phyloP scores from a whole-genome alignment of 1,140 invertebrate species.

The Thaumetopoea pityocampa region DNA sequence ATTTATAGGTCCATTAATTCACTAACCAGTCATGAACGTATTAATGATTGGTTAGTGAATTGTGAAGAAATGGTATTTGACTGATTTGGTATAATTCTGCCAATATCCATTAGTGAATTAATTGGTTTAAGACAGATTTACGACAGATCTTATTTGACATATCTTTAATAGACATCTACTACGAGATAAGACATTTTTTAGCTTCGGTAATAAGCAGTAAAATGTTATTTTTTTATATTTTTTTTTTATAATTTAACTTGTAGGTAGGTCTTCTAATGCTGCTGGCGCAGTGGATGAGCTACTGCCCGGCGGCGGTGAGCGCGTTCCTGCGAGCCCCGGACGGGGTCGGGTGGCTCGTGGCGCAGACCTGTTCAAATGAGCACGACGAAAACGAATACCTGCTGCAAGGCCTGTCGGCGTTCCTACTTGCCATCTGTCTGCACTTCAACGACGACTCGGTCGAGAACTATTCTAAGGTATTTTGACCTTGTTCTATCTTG shows the following conservation, averaged over 20 bases:
- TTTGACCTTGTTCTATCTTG: no score
- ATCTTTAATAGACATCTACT: no score
- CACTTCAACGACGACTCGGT: constrained; percentile 94
- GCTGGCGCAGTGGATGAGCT: constrained; percentile 90
- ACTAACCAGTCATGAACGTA: no score
- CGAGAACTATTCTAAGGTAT: constrained; percentile 82
- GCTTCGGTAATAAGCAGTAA: no score
- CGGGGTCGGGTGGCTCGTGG: constrained; percentile 90
- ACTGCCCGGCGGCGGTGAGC: constrained; percentile 90
- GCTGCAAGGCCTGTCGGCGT: constrained; percentile 92
- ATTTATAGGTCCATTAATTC: no score
- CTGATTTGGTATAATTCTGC: no score
- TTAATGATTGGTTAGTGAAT: no score
- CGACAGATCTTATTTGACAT: no score
- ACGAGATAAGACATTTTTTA: no score
- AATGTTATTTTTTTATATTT: background rate
- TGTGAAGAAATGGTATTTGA: no score
- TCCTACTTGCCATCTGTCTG: constrained; percentile 94
- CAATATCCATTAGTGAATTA: no score
- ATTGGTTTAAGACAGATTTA: no score
- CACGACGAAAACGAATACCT: constrained; percentile 93
- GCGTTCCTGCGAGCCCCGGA: constrained; percentile 90
- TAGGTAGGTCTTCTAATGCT: constrained; percentile 93
- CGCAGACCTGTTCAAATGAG: constrained; percentile 85
- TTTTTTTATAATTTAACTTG: background rate